These are phyloP conservation scores for Lochmaea capreae DNA, from an alignment of 2,888 invertebrate species.

Conservation along the genomic window DNA sequence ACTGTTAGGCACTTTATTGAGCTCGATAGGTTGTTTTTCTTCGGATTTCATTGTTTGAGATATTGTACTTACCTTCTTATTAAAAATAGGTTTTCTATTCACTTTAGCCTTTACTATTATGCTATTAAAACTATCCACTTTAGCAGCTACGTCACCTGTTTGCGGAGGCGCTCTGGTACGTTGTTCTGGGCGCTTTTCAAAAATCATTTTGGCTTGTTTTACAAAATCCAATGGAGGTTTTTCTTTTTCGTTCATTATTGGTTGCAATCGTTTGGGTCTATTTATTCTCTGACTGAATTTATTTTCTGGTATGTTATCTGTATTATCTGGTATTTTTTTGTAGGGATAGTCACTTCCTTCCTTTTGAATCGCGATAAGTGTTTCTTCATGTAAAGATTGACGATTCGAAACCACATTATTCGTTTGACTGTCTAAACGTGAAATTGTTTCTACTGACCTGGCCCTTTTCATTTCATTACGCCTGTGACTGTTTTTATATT, in stretches of 20 bases:
- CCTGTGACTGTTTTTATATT: conserved; percentile 65
- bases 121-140: conserved; percentile 74
- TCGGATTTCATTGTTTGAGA: conserved; percentile 35
- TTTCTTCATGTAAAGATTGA: conserved; percentile 67
- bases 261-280: conserved; percentile 73
- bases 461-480: conserved; percentile 81
- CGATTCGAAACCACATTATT: conserved; percentile 53
- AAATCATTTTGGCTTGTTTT: conserved; percentile 85
- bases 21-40: conserved; percentile 38
- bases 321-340: conserved; percentile 49
- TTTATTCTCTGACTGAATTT: conserved; percentile 60
- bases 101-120: conserved; percentile 69
- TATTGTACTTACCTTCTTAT: conserved; percentile 54
- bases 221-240: conserved; percentile 92
- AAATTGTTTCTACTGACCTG: conserved; percentile 85
- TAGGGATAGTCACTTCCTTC: conserved; percentile 56
- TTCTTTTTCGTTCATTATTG: conserved; percentile 78
- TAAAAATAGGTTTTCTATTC: conserved; percentile 61
- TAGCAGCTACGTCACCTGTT: conserved; percentile 74
- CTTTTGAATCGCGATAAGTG: conserved; percentile 63
- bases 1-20: conserved; percentile 44
- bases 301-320: conserved; percentile 46
- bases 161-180: conserved; percentile 67
- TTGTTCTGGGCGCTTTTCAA: conserved; percentile 77
- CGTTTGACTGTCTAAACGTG: conserved; percentile 70